A percentile compares a stretch with the other conserved stretches of the same genome.
Evolutionary conservation across 2,888 invertebrate genomes (phyloP).

Genomic region (Nineta flava): DNA sequence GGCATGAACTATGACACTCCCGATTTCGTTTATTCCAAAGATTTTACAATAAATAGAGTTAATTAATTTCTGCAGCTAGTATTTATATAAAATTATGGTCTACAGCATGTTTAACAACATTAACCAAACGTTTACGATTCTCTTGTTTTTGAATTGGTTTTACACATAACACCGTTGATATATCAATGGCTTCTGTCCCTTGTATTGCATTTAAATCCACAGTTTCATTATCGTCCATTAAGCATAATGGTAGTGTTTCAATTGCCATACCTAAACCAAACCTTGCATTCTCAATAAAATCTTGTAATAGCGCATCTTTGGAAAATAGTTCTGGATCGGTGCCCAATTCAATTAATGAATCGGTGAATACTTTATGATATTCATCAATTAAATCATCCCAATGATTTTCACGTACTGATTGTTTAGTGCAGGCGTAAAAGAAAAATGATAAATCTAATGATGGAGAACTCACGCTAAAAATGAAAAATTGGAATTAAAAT

Average conservation of each 20-base stretch:
- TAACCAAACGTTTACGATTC: conserved; percentile 43
- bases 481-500: conserved; percentile 4
- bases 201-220: conserved; percentile 37
- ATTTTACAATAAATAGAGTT: neutral
- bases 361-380: conserved; percentile 40
- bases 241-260: conserved; percentile 39
- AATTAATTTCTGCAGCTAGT: neutral
- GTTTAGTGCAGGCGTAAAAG: conserved; percentile 43
- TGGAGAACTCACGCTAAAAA: conserved; percentile 32
- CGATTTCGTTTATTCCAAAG: neutral
- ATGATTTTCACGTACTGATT: conserved; percentile 35
- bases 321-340: conserved; percentile 41
- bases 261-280: conserved; percentile 42
- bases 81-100: conserved; percentile 39
- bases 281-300: conserved; percentile 36
- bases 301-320: conserved; percentile 32
- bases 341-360: conserved; percentile 38
- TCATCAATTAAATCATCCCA: conserved; percentile 41
- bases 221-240: conserved; percentile 38
- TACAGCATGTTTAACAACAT: conserved; percentile 46
- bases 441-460: conserved; percentile 42
- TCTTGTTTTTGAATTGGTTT: conserved; percentile 39
- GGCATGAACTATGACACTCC: too few relatives aligned
- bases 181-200: conserved; percentile 35
- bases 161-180: conserved; percentile 48